Evolutionary conservation across 2,888 invertebrate species (phyloP).

Genomic region (Alcis repandata): DNA sequence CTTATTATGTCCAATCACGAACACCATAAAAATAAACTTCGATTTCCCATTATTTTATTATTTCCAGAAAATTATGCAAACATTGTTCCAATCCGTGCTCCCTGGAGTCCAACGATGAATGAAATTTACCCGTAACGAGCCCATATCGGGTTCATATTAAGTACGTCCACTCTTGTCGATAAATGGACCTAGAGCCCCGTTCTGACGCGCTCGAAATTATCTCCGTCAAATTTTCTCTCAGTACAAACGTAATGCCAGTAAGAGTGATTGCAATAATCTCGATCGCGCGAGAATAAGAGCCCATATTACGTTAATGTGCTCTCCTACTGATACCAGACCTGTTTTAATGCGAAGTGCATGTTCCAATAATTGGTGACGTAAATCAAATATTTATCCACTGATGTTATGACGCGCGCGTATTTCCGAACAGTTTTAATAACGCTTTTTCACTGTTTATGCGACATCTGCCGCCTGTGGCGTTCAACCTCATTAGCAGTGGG

Average conservation of each 20-base stretch:
- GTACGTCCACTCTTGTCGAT: slow-evolving; percentile 11
- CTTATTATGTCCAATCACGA: slow-evolving; percentile 2
- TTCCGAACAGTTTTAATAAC: not conserved
- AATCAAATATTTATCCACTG: slow-evolving; percentile 23
- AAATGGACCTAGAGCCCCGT: slow-evolving; percentile 5
- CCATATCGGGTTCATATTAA: slow-evolving; percentile 1
- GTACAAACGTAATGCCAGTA: too few relatives aligned
- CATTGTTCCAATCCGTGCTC: slow-evolving; percentile 10
- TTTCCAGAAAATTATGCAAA: slow-evolving; percentile 11
- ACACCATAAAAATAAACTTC: not conserved
- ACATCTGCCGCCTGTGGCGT: too few relatives aligned
- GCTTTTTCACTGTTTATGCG: not conserved
- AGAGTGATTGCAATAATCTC: too few relatives aligned
- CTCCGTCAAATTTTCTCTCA: too few relatives aligned
- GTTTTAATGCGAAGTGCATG: slow-evolving; percentile 27
- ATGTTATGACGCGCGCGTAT: not conserved
- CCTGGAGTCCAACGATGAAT: slow-evolving; percentile 15
- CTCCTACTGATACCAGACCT: not conserved
- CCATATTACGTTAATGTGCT: too few relatives aligned
- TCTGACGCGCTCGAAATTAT: too few relatives aligned
- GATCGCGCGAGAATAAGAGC: too few relatives aligned
- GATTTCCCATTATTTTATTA: slow-evolving; percentile 10
- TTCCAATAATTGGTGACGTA: slow-evolving; percentile 29
- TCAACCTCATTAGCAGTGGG: too few relatives aligned
- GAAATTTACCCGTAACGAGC: slow-evolving; percentile 12